These are phyloP conservation scores for Plagodis pulveraria DNA, from an alignment of 2,888 invertebrate species.

Conservation along the genomic window DNA sequence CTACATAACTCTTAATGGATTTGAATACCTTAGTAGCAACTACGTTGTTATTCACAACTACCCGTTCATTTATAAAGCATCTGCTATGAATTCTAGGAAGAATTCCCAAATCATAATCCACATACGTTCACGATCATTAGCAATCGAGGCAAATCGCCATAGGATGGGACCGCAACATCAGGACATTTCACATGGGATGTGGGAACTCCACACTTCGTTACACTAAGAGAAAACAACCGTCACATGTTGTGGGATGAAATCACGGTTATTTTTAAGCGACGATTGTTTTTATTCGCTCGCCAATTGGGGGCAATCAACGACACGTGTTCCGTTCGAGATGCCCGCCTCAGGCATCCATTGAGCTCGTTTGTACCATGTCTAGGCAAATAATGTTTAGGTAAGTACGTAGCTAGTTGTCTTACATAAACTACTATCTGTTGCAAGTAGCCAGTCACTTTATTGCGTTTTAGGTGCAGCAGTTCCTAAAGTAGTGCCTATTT, in stretches of 20 bases:
- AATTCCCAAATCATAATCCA: conserved; percentile 54
- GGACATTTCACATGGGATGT: conserved; percentile 79
- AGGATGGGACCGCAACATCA: conserved; percentile 65
- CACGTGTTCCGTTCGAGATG: conserved; percentile 80
- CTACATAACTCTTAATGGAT: no score
- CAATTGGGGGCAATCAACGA: conserved; percentile 84
- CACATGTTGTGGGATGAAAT: conserved; percentile 83
- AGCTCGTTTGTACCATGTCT: conserved; percentile 62
- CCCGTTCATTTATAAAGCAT: conserved; percentile 29
- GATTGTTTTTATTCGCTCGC: conserved; percentile 85
- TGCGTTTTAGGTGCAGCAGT: conserved; percentile 22
- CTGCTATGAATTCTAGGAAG: conserved; percentile 51
- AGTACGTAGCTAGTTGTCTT: conserved; percentile 26
- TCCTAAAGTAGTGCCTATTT: conserved; percentile 23
- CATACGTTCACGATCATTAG: conserved; percentile 70
- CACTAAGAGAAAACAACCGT: conserved; percentile 72
- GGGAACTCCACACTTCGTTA: conserved; percentile 68
- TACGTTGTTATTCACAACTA: conserved; percentile 4
- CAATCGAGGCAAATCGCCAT: conserved; percentile 62
- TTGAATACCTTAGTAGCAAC: neutral
- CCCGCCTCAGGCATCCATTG: conserved; percentile 71
- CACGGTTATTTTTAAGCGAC: conserved; percentile 84
- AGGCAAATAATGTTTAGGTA: conserved; percentile 43
- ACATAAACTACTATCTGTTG: conserved; percentile 15
- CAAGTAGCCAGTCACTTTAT: conserved; percentile 10